Evolutionary conservation across 2,113 vertebrate genomes (phyloP).

Genomic region (Burhinus oedicnemus): DNA sequence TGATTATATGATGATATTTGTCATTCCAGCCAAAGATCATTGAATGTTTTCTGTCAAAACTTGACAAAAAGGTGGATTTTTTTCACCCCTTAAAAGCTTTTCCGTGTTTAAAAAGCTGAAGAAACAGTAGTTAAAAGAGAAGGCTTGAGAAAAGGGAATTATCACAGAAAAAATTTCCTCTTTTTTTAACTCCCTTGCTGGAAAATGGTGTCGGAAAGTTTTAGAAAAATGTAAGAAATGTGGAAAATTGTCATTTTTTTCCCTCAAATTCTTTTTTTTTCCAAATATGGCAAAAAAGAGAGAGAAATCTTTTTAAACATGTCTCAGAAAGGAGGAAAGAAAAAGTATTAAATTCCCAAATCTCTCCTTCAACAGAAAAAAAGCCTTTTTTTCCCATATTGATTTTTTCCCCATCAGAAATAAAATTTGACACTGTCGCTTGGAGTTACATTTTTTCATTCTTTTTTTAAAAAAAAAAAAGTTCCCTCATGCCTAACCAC

Average conservation of each 20-base stretch:
- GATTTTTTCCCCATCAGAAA: not conserved
- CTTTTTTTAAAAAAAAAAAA: not conserved
- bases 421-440: not conserved
- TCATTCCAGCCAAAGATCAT: not conserved
- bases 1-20: not conserved
- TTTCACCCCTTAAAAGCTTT: not conserved
- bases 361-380: not conserved
- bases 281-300: too few relatives aligned
- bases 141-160: not conserved
- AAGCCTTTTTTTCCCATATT: not conserved
- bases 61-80: not conserved
- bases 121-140: not conserved
- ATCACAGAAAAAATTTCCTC: not conserved
- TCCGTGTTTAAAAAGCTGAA: not conserved
- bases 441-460: not conserved
- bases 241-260: not conserved
- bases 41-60: not conserved
- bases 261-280: not conserved
- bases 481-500: not conserved
- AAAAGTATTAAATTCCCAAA: not conserved
- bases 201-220: not conserved
- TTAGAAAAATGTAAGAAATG: not conserved
- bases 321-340: not conserved
- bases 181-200: not conserved
- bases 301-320: not conserved